A percentile compares a stretch with the other conserved stretches of the same genome.
phyloP scores from a whole-genome alignment of 2,888 invertebrate genomes.

The Brachypalpus laphriformis region DNA sequence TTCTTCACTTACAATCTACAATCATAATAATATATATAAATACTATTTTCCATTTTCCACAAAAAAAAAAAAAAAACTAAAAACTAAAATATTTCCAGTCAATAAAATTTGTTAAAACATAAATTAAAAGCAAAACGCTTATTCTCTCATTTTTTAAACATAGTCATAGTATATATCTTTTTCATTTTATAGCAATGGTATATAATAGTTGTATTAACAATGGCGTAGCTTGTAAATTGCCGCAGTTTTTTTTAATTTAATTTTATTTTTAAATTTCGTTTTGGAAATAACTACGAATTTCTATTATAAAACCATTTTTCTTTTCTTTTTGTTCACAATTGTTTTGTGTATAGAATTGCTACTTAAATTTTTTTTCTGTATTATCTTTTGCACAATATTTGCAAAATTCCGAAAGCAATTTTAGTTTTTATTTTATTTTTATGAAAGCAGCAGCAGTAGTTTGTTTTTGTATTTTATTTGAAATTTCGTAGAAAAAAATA shows the following conservation, averaged over 20 bases:
- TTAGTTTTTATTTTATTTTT: conserved; percentile 2
- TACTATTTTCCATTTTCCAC: conserved; percentile 34
- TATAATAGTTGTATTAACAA: conserved; percentile 38
- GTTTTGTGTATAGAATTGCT: conserved; percentile 40
- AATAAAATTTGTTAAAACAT: conserved; percentile 4
- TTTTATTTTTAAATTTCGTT: not conserved
- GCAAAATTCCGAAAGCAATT: conserved; percentile 60
- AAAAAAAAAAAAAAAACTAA: conserved; percentile 11
- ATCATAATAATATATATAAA: conserved; percentile 41
- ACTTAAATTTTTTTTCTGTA: conserved; percentile 45
- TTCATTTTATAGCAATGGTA: conserved; percentile 30
- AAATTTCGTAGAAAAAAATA: conserved; percentile 45
- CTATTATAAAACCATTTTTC: conserved; percentile 3
- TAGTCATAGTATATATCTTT: conserved; percentile 36
- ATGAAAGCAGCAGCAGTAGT: conserved; percentile 43
- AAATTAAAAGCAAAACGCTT: conserved; percentile 21
- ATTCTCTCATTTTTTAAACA: conserved; percentile 21
- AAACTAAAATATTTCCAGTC: too few species aligned
- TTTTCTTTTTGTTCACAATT: not conserved
- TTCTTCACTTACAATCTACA: conserved; percentile 50
- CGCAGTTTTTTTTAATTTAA: conserved; percentile 18
- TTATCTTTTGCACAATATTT: conserved; percentile 14
- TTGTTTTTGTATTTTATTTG: conserved; percentile 2
- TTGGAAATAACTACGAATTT: not conserved
- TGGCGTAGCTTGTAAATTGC: conserved; percentile 53